phyloP scores from a whole-genome alignment of 2,113 vertebrate genomes.

The Shinisaurus crocodilurus region DNA sequence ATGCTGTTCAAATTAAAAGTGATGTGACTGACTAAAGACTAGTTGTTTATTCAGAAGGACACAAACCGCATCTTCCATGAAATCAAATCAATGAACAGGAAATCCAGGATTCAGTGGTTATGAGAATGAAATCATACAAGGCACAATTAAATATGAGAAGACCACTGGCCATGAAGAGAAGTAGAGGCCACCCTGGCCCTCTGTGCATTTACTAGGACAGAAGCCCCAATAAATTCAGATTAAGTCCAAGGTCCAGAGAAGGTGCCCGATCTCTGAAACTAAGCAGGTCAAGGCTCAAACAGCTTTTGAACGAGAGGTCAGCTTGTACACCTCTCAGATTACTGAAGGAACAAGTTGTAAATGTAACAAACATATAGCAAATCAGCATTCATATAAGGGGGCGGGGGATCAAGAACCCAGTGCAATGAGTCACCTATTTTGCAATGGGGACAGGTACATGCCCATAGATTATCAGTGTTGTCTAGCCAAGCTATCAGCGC shows the following conservation, averaged over 20 bases:
- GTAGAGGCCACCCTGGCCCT: neutral
- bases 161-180: neutral
- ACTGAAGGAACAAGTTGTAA: neutral
- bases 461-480: neutral
- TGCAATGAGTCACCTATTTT: neutral
- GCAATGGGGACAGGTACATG: neutral
- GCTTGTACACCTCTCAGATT: neutral
- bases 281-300: too few species aligned
- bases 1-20: conserved; percentile 7
- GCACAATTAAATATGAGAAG: neutral
- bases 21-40: neutral
- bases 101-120: neutral
- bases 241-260: neutral
- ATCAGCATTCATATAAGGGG: neutral
- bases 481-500: too few species aligned
- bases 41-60: conserved; percentile 1
- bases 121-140: neutral
- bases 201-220: neutral
- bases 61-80: neutral
- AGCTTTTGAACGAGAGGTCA: neutral
- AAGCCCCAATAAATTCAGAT: neutral
- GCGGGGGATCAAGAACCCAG: neutral
- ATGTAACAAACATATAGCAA: neutral
- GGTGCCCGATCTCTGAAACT: neutral
- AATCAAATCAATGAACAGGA: neutral